Evolutionary conservation across 64 coral and sea anemone genomes (phyloP).

Genomic region (Stichodactyla mertensii): DNA sequence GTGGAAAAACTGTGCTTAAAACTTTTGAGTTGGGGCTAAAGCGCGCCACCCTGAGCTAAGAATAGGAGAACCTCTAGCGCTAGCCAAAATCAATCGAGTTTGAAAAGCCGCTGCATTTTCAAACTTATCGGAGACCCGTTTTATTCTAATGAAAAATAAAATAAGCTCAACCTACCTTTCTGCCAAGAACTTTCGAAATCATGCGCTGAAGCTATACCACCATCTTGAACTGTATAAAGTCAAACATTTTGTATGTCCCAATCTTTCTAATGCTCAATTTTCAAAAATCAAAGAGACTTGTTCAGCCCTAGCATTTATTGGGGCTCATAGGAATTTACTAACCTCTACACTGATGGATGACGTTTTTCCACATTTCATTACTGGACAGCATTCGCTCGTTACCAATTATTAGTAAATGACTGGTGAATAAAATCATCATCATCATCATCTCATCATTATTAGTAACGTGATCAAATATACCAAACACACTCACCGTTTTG

Average conservation of each 20-base stretch:
- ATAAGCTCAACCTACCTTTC: neutral
- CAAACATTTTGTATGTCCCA: neutral
- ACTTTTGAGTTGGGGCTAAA: no score
- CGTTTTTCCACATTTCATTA: slow-evolving; percentile 75
- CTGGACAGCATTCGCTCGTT: slow-evolving; percentile 73
- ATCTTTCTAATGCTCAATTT: no score
- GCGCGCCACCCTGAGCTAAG: no score
- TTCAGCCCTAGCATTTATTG: neutral
- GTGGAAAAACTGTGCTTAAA: no score
- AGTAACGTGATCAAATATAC: neutral
- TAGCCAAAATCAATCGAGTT: no score
- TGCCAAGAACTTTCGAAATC: neutral
- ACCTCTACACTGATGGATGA: slow-evolving; percentile 74
- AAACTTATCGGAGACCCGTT: no score
- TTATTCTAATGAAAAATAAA: no score
- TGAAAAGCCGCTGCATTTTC: no score
- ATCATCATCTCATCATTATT: neutral
- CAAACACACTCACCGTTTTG: slow-evolving; percentile 70
- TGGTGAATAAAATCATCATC: slow-evolving; percentile 19
- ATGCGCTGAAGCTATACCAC: neutral
- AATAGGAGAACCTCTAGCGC: no score
- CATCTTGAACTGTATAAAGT: neutral
- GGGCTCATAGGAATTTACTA: neutral
- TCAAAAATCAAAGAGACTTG: no score
- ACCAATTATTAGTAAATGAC: slow-evolving; percentile 88